Base-by-base conservation (phyloP, 1,140 invertebrate genomes). In the Latrodectus geometricus region DNA sequence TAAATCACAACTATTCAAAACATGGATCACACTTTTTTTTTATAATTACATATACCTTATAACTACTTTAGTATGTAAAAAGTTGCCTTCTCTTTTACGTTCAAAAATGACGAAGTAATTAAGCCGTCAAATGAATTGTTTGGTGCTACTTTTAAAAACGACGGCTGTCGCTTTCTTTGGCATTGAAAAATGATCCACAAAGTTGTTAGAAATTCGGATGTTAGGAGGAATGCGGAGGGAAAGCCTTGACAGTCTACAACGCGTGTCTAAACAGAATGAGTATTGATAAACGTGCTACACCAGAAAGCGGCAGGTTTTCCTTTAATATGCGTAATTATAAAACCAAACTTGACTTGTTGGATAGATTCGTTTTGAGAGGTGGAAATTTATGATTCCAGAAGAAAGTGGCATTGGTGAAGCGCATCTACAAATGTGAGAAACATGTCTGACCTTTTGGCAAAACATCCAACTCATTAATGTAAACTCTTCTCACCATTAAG, bases 301-400 rank as follows among this genome's bases (percentile, higher is more conserved):
- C n/a, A 48, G 50, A 21, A 12, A 20, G 11, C 17, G 14, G 17
- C 11, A 68, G 73, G 79, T 54, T 65, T 82, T 61, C 54, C 80
- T 82, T 81, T 74, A 82, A 82, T 61, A 72, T 82, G 70, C 61
- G 80, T 82, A 82, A 82, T 82, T 82, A 82, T 82, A 82, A 82
- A 82, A 73, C 54, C 70, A 73, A 72, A 82, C 70, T 82, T 82
- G 69, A 70, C 80, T 82, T 52, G 80, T 61, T 48, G 35, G 54
- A 72, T 73, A 82, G 73, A 52, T 65, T 72, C 69, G 50, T 82
- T 82, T 73, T 61, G 80, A 72, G 73, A 23, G 70, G 23, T 74
- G 80, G 73, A 82, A 82, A 73, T 82, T 82, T 73, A 73, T 69
- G 80, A 52, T 21, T 20, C 69, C 15, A 50, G 12, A 61, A 21